Percentiles rank a stretch among this genome's conserved stretches.
These are phyloP conservation scores for Polyergus mexicanus DNA, from an alignment of 1,140 invertebrate species.

Conservation along the genomic window DNA sequence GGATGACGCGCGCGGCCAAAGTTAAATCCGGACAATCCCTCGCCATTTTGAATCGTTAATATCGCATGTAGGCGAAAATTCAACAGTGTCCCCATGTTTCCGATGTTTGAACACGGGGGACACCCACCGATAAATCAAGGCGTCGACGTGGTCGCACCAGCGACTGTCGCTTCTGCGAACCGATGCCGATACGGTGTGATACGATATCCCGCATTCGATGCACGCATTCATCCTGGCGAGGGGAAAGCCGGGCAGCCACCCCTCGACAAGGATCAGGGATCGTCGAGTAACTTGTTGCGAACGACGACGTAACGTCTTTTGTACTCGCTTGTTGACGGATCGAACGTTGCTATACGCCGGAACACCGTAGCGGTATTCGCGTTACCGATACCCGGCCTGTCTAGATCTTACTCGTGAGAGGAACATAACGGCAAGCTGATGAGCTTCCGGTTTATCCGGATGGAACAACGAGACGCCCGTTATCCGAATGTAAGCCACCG, in stretches of 20 bases:
- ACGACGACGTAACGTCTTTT: conserved; percentile 25
- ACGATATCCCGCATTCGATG: conserved; percentile 15
- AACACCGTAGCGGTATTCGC: conserved; percentile 4
- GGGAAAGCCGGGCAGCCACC: no score
- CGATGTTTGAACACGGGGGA: conserved; percentile 60
- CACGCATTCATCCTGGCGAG: neutral
- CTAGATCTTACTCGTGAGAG: conserved; percentile 38
- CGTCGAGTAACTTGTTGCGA: conserved; percentile 59
- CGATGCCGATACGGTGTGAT: neutral
- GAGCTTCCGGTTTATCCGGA: conserved; percentile 30
- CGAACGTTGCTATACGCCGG: neutral
- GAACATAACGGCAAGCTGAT: neutral
- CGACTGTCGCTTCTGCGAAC: no score
- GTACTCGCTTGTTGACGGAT: neutral
- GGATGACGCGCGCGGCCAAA: neutral
- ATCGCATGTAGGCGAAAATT: conserved; percentile 46
- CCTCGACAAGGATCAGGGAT: conserved; percentile 19
- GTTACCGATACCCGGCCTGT: conserved; percentile 26
- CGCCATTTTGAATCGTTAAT: conserved; percentile 62
- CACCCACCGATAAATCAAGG: conserved; percentile 43
- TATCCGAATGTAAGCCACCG: neutral
- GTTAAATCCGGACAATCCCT: conserved; percentile 1
- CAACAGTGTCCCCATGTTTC: conserved; percentile 63
- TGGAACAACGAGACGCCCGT: conserved; percentile 18
- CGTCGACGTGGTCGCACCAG: neutral